Conservation (phyloP, 2,888 invertebrate species). For the Clusia tigrina region DNA sequence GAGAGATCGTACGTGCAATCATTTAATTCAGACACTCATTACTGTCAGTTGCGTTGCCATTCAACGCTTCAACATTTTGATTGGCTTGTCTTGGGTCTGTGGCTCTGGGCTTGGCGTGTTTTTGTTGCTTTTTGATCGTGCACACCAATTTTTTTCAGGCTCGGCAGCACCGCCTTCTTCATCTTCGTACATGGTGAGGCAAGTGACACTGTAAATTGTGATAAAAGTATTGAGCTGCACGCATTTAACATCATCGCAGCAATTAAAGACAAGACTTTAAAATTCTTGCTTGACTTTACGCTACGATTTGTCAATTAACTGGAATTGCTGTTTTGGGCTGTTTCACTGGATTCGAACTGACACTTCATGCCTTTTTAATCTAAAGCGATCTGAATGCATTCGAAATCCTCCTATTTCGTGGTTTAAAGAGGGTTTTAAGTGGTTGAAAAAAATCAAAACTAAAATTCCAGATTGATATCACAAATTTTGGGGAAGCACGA, state of each 20-base stretch:
- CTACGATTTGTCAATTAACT: neutral
- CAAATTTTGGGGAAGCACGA: too few species aligned
- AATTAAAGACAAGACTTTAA: neutral
- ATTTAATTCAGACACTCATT: neutral
- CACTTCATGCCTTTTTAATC: too few species aligned
- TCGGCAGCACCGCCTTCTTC: neutral
- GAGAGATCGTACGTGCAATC: too few species aligned
- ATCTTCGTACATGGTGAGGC: neutral
- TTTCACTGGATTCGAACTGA: neutral
- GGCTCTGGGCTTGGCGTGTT: neutral
- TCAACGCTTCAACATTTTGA: constrained; percentile 4
- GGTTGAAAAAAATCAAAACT: too few species aligned
- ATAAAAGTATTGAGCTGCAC: too few species aligned
- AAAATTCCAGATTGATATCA: too few species aligned
- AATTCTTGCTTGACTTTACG: neutral
- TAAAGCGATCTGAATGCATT: too few species aligned
- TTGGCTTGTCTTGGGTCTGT: constrained; percentile 3
- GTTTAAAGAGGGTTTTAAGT: too few species aligned
- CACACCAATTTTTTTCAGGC: neutral
- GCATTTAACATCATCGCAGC: constrained; percentile 1
- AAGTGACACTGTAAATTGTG: neutral
- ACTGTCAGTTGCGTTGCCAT: constrained; percentile 6
- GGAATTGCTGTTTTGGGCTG: neutral
- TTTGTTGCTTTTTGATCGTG: neutral
- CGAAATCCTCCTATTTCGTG: too few species aligned